Percentiles rank a stretch among this genome's conserved stretches.
Evolutionary conservation across 2,888 invertebrate genomes (phyloP).

Genomic region (Philhelius pedissequus): DNA sequence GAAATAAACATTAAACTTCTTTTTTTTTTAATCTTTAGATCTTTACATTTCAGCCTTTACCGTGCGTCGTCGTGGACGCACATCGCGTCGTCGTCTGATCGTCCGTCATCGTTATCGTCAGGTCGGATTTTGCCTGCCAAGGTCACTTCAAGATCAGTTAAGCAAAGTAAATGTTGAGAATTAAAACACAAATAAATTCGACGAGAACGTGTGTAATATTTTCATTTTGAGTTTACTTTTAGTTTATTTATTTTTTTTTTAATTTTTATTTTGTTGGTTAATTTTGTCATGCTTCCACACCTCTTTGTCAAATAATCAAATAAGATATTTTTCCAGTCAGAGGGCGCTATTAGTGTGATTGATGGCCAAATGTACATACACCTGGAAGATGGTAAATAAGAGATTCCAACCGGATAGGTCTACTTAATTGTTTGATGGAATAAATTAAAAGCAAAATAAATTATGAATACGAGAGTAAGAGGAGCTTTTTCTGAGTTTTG

Average conservation of each 20-base stretch:
- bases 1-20: background rate
- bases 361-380: conserved; percentile 30
- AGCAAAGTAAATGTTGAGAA: conserved; percentile 47
- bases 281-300: conserved; percentile 39
- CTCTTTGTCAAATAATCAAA: conserved; percentile 28
- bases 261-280: background rate
- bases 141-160: conserved; percentile 56
- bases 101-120: background rate
- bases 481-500: background rate
- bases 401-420: conserved; percentile 17
- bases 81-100: background rate
- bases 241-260: background rate
- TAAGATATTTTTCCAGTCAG: conserved; percentile 18
- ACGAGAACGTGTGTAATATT: conserved; percentile 46
- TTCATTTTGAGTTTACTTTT: conserved; percentile 39
- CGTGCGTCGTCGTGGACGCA: background rate
- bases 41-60: background rate
- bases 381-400: conserved; percentile 44
- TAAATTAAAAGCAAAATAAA: background rate
- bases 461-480: background rate
- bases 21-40: background rate
- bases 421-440: conserved; percentile 23
- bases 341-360: conserved; percentile 28
- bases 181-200: conserved; percentile 44
- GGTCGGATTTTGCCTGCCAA: conserved; percentile 27